Evolutionary conservation across 2,888 invertebrate species (phyloP), one percentile per base, ranked within the genome.

Genomic region (Rotaria magnacalcarata): DNA sequence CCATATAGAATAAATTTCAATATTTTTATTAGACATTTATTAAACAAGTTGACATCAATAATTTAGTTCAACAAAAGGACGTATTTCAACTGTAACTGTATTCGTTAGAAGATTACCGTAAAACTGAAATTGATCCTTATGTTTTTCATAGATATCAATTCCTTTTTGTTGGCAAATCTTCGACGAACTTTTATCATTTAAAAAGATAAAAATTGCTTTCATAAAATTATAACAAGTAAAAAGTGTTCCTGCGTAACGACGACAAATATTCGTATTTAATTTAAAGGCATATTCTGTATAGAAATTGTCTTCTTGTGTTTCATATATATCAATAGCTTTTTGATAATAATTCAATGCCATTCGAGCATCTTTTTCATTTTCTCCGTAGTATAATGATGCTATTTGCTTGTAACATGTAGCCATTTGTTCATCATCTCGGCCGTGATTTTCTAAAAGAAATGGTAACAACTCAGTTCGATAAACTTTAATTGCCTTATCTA

Each of bases 371-470:
- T 41, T 19, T 41, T 19, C 34, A 21, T 34, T 7, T 7, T 47
- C 47, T 47, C 11, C 47, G 47, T 47, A 47, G 21, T 41, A 21
- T 41, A 41, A 16, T 41, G 41, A 41, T 74, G 74, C 74, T 8
- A 74, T 41, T 41, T 74, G 19, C 16, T 16, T 74, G 19, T 74
- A 34, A 74, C 74, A 74, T 43, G 19, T 14, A 16, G 14, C 21
- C 4, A 74, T 41, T 7, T 43, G 74, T 21, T 74, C 74, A 74
- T 74, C 74, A 21, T 74, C 74, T 34, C 34, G 74, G 19, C 41
- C 34, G 41, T 74, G 74, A 41, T 74, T 74, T 74, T 74, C 74
- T 21, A 74, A 43, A 16, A 74, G 41, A 74, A 74, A 74, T 41
- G 74, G 41, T 43, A 41, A 74, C 3, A 74, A 10, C 19, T 74